Evolutionary conservation across 1,140 invertebrate genomes (phyloP), one percentile per base, ranked within the genome.

Genomic region (Heliothis subflexa): DNA sequence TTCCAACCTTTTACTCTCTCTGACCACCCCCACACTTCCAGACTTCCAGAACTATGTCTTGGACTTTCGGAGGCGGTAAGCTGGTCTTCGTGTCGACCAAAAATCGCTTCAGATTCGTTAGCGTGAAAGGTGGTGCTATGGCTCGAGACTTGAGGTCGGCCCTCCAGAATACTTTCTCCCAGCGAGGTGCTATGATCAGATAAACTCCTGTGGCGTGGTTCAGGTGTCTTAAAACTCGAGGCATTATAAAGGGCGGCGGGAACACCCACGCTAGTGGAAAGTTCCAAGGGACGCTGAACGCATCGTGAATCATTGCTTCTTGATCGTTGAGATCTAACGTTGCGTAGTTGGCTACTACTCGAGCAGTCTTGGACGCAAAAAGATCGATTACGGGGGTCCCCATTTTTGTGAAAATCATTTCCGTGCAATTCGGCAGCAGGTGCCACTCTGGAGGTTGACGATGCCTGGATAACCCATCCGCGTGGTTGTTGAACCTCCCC

Each of bases 231-330:
- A 93, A 64, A 0, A 91, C 80, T 73, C 81, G 81, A 1, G 89
- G 88, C 9, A 93, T 86, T 10, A 91, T 83, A 74, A 73, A 88
- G 4, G 90, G 89, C 18, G 88, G 89, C 1, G 90, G 89, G 47
- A 93, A 93, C 1, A 91, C 78, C 89, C 89, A 93, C 11, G 83
- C 89, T 45, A 91, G 83, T n/a, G 28, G 81, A 72, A 71, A 93
- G 10, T 83, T 68, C 88, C 91, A 93, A 2, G 28, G 62, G 16
- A 59, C 78, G 71, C 84, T 85, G 83, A 91, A 91, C 3, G 90
- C 90, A 64, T 91, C 85, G 81, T 87, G 84, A 71, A 87, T 85
- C 16, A 77, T 10, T 1, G 87, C 86, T 59, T 81, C n/a, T 1
- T 47, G 79, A 82, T 90, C 86, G 75, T 78, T 80, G 5, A 59